Base-by-base conservation (phyloP, 2,797 vertebrate genomes). In the Coendou prehensilis region DNA sequence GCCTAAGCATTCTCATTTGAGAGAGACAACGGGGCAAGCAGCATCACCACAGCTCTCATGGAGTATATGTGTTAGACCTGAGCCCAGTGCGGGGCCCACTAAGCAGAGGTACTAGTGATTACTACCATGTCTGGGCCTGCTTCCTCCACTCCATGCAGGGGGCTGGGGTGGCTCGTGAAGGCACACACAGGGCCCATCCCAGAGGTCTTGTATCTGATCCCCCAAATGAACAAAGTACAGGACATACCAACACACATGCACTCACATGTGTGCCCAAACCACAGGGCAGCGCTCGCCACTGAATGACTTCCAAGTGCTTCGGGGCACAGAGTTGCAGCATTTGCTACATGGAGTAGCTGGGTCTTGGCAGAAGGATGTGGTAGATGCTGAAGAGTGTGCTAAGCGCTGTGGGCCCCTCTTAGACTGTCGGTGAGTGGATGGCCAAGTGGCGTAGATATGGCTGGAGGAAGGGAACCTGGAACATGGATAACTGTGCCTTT, bases 291-390 rank as follows among this genome's bases (percentile, higher is more conserved):
- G 99, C 92, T 99, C 99, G 50, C 98, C 99, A 1, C 97, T 99
- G 84, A 99, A 99, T 97, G 99, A 99, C 97, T 99, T 99, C 98
- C 99, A 99, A 98, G 99, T 99, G 87, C 99, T 99, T 0, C 99
- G 99, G 96, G 99, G 99, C 84, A 98, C 99, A 3, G 99, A 99
- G 97, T 98, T 99, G 94, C 98, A 98, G 26, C 98, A 98, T 1
- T 98, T 98, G 54, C 57, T 98, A 37, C 98, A 98, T 93, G 98
- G 98, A 57, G 97, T 96, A 0, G 98, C 82, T 69, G 1, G 96
- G 98, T 47, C 94, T 95, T 96, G 64, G 98, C 94, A 97, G 73
- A 94, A 99, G 56, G 96, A 97, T 0, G 97, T 97, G 10, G 96
- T 98, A 69, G 98, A 98, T 64, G 98, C 99, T 0, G 99, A 99